phyloP scores from a whole-genome alignment of 2,888 invertebrate genomes.

The Trissolcus japonicus region DNA sequence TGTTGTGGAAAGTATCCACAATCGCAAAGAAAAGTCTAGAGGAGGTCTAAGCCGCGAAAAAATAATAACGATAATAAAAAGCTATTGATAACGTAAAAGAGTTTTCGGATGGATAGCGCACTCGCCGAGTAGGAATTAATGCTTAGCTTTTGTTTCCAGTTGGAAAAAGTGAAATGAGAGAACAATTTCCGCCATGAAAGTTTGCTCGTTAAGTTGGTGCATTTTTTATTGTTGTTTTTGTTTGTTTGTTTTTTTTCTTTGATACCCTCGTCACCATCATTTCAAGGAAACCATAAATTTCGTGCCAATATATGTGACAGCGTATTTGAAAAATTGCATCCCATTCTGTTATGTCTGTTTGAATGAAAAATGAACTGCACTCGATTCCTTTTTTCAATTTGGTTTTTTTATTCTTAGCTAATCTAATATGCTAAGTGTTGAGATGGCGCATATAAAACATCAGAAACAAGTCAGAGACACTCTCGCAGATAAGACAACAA shows the following conservation, averaged over 20 bases:
- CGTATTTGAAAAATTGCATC: too few relatives aligned
- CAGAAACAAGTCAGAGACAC: not conserved
- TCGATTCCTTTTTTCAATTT: too few relatives aligned
- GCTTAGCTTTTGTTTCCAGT: not conserved
- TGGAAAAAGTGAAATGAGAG: not conserved
- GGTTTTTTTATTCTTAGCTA: too few relatives aligned
- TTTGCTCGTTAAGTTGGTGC: not conserved
- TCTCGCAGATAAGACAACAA: too few relatives aligned
- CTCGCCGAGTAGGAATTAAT: not conserved
- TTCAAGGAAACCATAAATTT: too few relatives aligned
- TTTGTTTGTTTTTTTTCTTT: too few relatives aligned
- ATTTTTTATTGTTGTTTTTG: not conserved
- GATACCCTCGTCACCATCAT: too few relatives aligned
- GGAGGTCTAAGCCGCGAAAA: constrained; percentile 25
- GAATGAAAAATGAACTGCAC: too few relatives aligned
- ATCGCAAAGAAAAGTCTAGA: constrained; percentile 25
- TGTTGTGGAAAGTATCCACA: constrained; percentile 42
- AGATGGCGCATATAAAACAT: not conserved
- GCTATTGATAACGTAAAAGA: constrained; percentile 40
- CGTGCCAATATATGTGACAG: too few relatives aligned
- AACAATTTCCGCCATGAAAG: not conserved
- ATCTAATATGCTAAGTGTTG: too few relatives aligned
- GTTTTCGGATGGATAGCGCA: constrained; percentile 5
- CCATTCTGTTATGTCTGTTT: too few relatives aligned
- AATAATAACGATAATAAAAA: constrained; percentile 45